Evolutionary conservation across 1,140 invertebrate species (phyloP), one percentile per base, ranked within the genome.

Genomic region (Polyergus mexicanus): DNA sequence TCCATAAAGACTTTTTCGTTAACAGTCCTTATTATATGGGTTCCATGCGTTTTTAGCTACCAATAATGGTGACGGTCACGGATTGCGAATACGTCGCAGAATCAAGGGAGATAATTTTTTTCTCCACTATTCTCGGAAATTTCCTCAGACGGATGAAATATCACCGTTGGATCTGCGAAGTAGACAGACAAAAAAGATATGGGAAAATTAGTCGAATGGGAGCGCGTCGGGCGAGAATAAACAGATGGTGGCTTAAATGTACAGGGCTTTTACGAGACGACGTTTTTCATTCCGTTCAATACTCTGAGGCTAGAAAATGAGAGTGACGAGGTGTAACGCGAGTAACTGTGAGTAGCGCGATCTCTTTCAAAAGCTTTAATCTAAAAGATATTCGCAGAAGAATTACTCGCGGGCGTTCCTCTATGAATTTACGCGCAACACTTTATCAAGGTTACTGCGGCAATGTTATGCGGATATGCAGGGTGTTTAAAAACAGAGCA

Each of bases 391-490:
- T 35, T 60, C 13, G 62, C 44, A 47, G 22, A 58, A 10, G 65
- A 56, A 80, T 69, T 69, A 8, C 13, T 41, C 47, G 47, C 65
- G 51, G 11, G 47, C 65, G 51, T 11, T 22, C 22, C 35, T 35
- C 6, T 65, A 77, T 35, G 22, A 78, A 78, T 58, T 80, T 80
- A 69, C 63, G 63, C 32, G 16, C 10, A 16, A 58, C 63, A 56
- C 35, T 80, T 80, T 69, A 66, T 80, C 77, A 80, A 80, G 77
- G 77, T 54, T 66, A 80, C 77, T 80, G 77, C 77, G 77, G 77
- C 19, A 51, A 35, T 80, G 65, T 80, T 51, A 80, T 80, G 65
- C 77, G 63, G 77, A 41, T 80, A 19, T 69, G 51, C 65, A 44
- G 65, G 51, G 5, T 56, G 22, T 69, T 80, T 28, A 80, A 69